phyloP scores from a whole-genome alignment of 2,113 vertebrate species.

The Oncorhynchus tshawytscha region DNA sequence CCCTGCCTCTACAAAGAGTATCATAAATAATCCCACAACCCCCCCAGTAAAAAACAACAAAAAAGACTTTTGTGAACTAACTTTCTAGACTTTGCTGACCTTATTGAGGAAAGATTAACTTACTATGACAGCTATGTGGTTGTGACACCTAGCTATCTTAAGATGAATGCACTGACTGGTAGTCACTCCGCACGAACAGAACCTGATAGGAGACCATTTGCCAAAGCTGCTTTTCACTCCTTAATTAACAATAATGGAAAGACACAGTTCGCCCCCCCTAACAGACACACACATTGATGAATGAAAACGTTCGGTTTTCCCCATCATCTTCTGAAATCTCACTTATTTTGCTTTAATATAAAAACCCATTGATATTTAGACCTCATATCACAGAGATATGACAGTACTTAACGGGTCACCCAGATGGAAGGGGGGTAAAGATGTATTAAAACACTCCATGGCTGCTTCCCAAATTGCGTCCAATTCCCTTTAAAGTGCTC shows the following conservation, averaged over 20 bases:
- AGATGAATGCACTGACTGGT: no score
- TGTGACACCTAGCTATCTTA: no score
- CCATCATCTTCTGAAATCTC: neutral
- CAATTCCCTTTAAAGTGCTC: neutral
- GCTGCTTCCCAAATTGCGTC: neutral
- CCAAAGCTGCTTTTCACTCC: neutral
- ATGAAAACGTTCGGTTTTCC: neutral
- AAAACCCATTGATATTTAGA: conserved; percentile 31
- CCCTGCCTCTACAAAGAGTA: no score
- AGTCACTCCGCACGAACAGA: neutral
- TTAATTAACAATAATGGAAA: neutral
- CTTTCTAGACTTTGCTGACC: no score
- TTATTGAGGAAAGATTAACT: no score
- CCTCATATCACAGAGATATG: neutral
- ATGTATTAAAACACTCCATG: conserved; percentile 31
- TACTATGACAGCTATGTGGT: no score
- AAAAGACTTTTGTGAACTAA: no score
- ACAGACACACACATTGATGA: neutral
- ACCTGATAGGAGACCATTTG: neutral
- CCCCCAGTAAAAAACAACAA: no score
- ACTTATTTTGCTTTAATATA: conserved; percentile 7
- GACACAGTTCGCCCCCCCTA: neutral
- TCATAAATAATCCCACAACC: no score
- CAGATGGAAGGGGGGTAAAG: neutral
- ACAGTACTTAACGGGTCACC: neutral